Base-by-base conservation (phyloP, 1,140 invertebrate genomes). In the Sycophila sp. region DNA sequence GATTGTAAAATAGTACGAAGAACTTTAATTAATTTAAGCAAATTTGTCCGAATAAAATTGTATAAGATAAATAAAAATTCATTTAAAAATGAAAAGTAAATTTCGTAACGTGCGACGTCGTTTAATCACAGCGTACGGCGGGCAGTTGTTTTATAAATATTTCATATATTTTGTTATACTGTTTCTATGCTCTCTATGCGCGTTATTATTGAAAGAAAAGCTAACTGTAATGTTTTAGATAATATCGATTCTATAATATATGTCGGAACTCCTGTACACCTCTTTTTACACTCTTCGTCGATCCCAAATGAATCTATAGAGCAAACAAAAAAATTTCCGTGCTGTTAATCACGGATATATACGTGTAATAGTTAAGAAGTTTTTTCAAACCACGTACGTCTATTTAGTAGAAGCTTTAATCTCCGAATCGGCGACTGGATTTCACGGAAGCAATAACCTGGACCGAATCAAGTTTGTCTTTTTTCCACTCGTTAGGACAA, bases 91-190 rank as follows among this genome's bases (percentile, higher is more conserved):
- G n/a, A n/a, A n/a, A n/a, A n/a, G n/a, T n/a, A n/a, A n/a, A n/a
- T n/a, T n/a, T 38, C 19, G 45, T 42, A 60, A 10, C 17, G 36
- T 0, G 7, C 24, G 28, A 66, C 24, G 64, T 75, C 53, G 47
- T 42, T 67, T 66, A 74, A 69, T 80, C 75, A 79, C 76, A 75
- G 77, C 71, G 77, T 69, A 72, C 78, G 78, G 69, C 75, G 73
- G 71, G 67, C 60, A 66, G 72, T 77, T 81, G 76, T 83, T 83
- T 83, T 82, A 81, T 83, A 84, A 83, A 83, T 84, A 83, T 80
- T 84, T 85, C 76, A 84, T 84, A 85, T 85, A 84, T 85, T 85
- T 85, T 85, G 81, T 85, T 85, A 84, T 84, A 85, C 82, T 83
- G 70, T 85, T 83, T 84, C 80, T 85, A 85, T 81, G 80, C 83